Evolutionary conservation across 2,113 vertebrate species (phyloP).

Genomic region (Australoheros scitulus): DNA sequence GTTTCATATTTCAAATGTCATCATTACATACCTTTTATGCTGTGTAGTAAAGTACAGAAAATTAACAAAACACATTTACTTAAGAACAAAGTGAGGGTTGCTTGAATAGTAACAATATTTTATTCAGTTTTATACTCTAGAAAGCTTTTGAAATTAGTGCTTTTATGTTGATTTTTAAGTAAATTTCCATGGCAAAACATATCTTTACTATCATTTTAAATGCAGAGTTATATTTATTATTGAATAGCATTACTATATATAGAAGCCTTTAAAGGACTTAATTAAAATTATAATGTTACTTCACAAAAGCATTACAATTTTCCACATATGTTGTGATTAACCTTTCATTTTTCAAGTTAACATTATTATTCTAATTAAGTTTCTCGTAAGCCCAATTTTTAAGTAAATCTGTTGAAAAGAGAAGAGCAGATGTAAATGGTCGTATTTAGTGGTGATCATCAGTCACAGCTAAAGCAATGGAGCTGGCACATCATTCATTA

Average conservation of each 20-base stretch:
- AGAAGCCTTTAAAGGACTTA: background rate
- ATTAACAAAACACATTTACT: too few relatives aligned
- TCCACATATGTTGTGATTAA: background rate
- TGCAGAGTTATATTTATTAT: background rate
- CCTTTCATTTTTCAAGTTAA: background rate
- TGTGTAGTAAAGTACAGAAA: too few relatives aligned
- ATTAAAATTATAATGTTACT: slow-evolving; percentile 1
- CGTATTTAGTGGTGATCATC: slow-evolving; percentile 17
- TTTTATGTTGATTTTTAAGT: too few relatives aligned
- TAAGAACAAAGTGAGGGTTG: too few relatives aligned
- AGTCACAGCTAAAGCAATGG: slow-evolving; percentile 50
- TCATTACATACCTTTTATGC: too few relatives aligned
- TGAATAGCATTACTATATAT: background rate
- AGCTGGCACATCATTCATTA: slow-evolving; percentile 28
- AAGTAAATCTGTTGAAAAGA: slow-evolving; percentile 9
- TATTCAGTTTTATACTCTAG: too few relatives aligned
- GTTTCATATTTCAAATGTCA: too few relatives aligned
- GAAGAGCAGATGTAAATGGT: slow-evolving; percentile 3
- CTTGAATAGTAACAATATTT: too few relatives aligned
- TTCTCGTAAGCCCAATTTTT: background rate
- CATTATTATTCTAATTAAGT: slow-evolving; percentile 6
- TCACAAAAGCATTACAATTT: background rate
- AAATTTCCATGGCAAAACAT: background rate
- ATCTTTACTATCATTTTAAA: background rate
- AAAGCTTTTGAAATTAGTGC: too few relatives aligned